Percentiles rank a stretch among this genome's conserved stretches.
Evolutionary conservation across 2,888 invertebrate species (phyloP).

Genomic region (Uropetala carovei): DNA sequence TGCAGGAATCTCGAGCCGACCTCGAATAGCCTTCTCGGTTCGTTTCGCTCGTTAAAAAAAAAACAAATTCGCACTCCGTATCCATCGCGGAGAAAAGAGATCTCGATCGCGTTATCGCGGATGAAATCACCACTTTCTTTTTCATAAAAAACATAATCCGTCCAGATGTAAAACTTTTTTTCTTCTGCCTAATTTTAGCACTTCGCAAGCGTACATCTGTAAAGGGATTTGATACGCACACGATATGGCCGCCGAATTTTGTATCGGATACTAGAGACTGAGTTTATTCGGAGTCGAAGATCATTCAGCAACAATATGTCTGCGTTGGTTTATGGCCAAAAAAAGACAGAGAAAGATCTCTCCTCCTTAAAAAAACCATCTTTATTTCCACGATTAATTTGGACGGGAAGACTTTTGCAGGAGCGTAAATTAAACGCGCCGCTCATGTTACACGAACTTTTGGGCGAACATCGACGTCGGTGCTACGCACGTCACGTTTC

Average conservation of each 20-base stretch:
- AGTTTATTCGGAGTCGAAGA: background rate
- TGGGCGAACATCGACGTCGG: background rate
- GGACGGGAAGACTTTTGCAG: background rate
- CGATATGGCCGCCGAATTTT: background rate
- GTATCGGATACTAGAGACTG: background rate
- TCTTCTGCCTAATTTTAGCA: background rate
- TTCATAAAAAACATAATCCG: background rate
- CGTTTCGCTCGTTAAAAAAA: too few relatives aligned
- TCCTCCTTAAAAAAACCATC: background rate
- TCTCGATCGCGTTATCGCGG: too few relatives aligned
- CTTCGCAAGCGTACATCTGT: conserved; percentile 5
- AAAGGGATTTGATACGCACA: conserved; percentile 22
- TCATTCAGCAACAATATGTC: conserved; percentile 18
- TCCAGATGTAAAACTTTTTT: background rate
- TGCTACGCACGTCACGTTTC: too few relatives aligned
- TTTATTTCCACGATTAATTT: conserved; percentile 6
- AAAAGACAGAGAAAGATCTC: background rate
- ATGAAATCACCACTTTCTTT: background rate
- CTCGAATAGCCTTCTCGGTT: too few relatives aligned
- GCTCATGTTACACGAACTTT: background rate
- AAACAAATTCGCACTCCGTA: background rate
- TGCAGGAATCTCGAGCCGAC: too few relatives aligned
- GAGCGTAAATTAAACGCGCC: background rate
- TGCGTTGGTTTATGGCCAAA: background rate
- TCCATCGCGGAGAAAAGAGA: background rate